phyloP scores from a whole-genome alignment of 2,888 invertebrate genomes.

The Thyatira batis region DNA sequence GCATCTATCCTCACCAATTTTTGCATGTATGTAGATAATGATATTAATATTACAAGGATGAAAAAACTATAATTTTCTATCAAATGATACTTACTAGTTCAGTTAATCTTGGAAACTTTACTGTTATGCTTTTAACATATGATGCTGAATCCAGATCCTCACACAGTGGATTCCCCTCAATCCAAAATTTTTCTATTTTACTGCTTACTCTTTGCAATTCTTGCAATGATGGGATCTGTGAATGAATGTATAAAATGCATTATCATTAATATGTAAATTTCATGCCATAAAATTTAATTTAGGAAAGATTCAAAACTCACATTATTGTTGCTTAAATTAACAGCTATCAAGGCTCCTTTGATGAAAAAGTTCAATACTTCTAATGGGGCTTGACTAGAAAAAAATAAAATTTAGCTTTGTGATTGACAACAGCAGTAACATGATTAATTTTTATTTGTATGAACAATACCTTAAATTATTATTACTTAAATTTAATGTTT shows the following conservation, averaged over 20 bases:
- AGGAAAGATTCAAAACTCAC: slow-evolving; percentile 52
- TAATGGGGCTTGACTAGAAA: slow-evolving; percentile 62
- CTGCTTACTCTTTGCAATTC: slow-evolving; percentile 64
- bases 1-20: no score
- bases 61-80: no score
- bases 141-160: slow-evolving; percentile 48
- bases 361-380: slow-evolving; percentile 74
- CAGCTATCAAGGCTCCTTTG: slow-evolving; percentile 61
- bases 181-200: slow-evolving; percentile 70
- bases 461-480: slow-evolving; percentile 59
- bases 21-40: no score
- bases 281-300: neutral
- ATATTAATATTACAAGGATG: no score
- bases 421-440: neutral
- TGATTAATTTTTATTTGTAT: neutral
- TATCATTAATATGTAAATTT: slow-evolving; percentile 7
- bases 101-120: slow-evolving; percentile 64
- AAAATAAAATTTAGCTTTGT: slow-evolving; percentile 12
- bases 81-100: slow-evolving; percentile 56
- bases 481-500: slow-evolving; percentile 61
- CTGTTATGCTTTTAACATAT: slow-evolving; percentile 59
- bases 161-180: slow-evolving; percentile 74
- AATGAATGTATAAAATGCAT: neutral
- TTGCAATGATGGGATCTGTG: slow-evolving; percentile 57
- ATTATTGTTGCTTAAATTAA: slow-evolving; percentile 69